Evolutionary conservation across 2,888 invertebrate species (phyloP), one percentile per base, ranked within the genome.

Genomic region (Drosophila tripunctata): DNA sequence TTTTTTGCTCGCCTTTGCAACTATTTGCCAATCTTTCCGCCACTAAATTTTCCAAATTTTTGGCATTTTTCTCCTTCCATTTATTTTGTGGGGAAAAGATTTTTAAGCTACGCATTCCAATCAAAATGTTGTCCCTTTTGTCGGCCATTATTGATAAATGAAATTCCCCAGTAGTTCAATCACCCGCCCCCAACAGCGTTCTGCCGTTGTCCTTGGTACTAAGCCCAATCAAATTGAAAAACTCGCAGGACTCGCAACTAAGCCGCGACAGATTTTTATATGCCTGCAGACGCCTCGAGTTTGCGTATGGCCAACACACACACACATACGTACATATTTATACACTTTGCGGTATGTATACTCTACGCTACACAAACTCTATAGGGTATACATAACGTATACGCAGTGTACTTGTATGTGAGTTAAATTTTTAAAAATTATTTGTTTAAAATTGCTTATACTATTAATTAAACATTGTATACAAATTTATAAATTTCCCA

Each of bases 101-200:
- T 22, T 12, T 24, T 41, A 24, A 24, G 17, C 27, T 38, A 19
- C 30, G 40, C 62, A 72, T 67, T 57, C 67, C 50, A 45, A 51
- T 19, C 15, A 27, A 22, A 36, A 21, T 21, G 40, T 24, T 38
- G 30, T 35, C 54, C 36, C 41, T 56, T 57, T 41, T 40, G 31
- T 22, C 27, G 35, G 27, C 27, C 64, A 58, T 64, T 78, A 78
- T 78, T 73, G 83, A 73, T 74, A 84, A 81, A 84, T 81, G 74
- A 74, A 81, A 84, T 84, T 81, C 78, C 80, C 67, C 47, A 67
- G 27, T 27, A 10, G 8, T 27, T 27, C 40, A 56, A 24, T 12
- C 5, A 8, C 38, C 17, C 56, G 22, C 45, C 14, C 6, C n/a
- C 3, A 1, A 1, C 7, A 17, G 7, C n/a, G 12, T 3, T 19